These are phyloP conservation scores for Anthoptus insignis DNA, from an alignment of 2,888 invertebrate species.

Conservation along the genomic window DNA sequence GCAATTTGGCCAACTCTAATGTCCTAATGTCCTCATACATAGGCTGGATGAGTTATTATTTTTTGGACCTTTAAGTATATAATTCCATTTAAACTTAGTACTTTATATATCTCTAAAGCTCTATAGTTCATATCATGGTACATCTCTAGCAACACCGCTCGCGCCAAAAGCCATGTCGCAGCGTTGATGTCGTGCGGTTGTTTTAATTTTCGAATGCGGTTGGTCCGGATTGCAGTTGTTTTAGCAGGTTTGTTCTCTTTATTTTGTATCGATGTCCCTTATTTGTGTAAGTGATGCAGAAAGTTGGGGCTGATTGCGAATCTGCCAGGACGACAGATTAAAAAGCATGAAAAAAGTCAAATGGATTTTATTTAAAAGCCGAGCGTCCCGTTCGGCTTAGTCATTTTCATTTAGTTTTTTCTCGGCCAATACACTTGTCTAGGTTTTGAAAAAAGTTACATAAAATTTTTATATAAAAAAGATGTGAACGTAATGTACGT, in stretches of 20 bases:
- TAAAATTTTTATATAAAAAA: no score
- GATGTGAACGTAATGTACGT: no score
- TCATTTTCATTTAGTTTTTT: slow-evolving; percentile 13
- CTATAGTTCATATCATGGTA: no score
- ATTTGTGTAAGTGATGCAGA: slow-evolving; percentile 37
- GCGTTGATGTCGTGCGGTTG: slow-evolving; percentile 73
- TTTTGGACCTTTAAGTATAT: no score
- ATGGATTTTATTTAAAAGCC: slow-evolving; percentile 28
- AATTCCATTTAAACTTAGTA: no score
- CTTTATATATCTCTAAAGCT: no score
- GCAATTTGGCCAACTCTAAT: no score
- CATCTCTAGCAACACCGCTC: slow-evolving; percentile 49
- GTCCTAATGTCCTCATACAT: no score
- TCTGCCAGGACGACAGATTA: slow-evolving; percentile 33
- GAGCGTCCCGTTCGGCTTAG: slow-evolving; percentile 17
- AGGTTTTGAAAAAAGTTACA: neutral
- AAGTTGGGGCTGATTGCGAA: slow-evolving; percentile 37
- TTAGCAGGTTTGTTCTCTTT: slow-evolving; percentile 37
- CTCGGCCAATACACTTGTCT: slow-evolving; percentile 7
- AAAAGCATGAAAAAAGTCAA: slow-evolving; percentile 33
- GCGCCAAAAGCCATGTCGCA: slow-evolving; percentile 72
- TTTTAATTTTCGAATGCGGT: slow-evolving; percentile 84
- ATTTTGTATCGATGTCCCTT: slow-evolving; percentile 39
- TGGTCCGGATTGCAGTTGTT: slow-evolving; percentile 71
- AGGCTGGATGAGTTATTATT: no score